phyloP scores from a whole-genome alignment of 2,797 vertebrate genomes.

The Cryptoblepharus egeriae region DNA sequence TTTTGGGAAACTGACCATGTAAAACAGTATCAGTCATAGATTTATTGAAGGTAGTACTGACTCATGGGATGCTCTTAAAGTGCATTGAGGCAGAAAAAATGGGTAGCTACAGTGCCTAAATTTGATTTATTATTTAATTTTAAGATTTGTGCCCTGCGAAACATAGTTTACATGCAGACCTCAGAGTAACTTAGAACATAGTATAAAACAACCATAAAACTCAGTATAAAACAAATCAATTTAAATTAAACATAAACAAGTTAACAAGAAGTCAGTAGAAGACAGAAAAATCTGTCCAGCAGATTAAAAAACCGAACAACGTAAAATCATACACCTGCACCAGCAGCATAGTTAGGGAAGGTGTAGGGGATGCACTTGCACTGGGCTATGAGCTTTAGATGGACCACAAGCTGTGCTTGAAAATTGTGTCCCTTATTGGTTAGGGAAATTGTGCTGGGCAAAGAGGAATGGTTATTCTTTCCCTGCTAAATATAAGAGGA shows the following conservation, averaged over 20 bases:
- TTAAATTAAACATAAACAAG: slow-evolving; percentile 24
- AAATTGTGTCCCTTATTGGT: no score
- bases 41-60: background rate
- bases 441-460: no score
- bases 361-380: no score
- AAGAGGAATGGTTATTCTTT: no score
- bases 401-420: no score
- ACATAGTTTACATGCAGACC: background rate
- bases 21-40: background rate
- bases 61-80: slow-evolving; percentile 7
- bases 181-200: background rate
- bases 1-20: background rate
- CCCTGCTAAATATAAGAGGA: no score
- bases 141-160: background rate
- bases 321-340: background rate
- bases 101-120: background rate
- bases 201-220: slow-evolving; percentile 14
- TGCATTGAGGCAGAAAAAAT: slow-evolving; percentile 1
- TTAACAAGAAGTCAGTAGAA: slow-evolving; percentile 6
- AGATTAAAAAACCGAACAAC: background rate
- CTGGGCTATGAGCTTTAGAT: no score
- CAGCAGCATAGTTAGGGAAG: no score
- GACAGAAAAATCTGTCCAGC: background rate
- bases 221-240: slow-evolving; percentile 16
- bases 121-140: background rate